Evolutionary conservation across 2,113 vertebrate genomes (phyloP).

Genomic region (Actenoides hombroni): DNA sequence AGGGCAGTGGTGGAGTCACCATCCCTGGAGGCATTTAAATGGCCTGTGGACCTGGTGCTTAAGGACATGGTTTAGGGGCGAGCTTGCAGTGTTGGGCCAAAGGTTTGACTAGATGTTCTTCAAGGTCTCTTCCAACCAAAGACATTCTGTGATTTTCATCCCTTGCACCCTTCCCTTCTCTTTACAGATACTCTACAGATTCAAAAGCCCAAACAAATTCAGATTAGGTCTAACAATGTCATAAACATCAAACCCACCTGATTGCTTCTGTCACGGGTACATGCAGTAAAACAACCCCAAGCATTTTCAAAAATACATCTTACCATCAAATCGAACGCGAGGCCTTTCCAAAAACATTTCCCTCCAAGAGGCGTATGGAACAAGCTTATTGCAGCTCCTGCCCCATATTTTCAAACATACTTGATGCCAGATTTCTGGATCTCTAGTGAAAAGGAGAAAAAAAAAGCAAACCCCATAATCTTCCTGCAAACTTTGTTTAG

Average conservation of each 20-base stretch:
- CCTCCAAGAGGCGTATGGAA: constrained; percentile 91
- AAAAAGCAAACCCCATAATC: not conserved
- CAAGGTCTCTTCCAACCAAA: too few species aligned
- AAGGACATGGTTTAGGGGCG: too few species aligned
- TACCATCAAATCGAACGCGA: constrained; percentile 95
- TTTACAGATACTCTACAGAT: not conserved
- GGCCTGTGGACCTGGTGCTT: too few species aligned
- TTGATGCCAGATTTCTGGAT: constrained; percentile 95
- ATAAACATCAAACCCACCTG: not conserved
- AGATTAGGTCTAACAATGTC: not conserved
- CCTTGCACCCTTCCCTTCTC: not conserved
- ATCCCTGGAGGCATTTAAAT: too few species aligned
- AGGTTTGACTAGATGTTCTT: too few species aligned
- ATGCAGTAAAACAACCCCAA: not conserved
- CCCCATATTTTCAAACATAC: constrained; percentile 96
- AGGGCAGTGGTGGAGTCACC: too few species aligned
- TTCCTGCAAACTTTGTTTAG: not conserved
- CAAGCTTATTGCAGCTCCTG: constrained; percentile 87
- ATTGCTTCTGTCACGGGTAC: not conserved
- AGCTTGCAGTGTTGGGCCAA: too few species aligned
- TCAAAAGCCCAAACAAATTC: not conserved
- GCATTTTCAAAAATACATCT: constrained; percentile 19
- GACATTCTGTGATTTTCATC: not conserved
- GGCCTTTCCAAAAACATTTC: constrained; percentile 96
- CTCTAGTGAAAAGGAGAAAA: constrained; percentile 78